Evolutionary conservation across 2,113 vertebrate genomes (phyloP).

Genomic region (Thalassarche chlororhynchos): DNA sequence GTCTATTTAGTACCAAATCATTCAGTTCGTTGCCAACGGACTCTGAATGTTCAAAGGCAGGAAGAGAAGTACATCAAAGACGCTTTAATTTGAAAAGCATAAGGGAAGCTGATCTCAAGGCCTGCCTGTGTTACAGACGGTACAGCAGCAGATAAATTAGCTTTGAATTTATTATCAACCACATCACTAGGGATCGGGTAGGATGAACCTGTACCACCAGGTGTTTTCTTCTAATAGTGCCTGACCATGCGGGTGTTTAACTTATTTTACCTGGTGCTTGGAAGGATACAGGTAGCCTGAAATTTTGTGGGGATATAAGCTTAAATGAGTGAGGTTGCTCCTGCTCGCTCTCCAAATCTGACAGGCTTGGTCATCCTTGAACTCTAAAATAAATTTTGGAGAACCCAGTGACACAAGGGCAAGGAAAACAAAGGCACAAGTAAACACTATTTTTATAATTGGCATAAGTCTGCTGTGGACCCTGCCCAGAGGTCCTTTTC

Average conservation of each 20-base stretch:
- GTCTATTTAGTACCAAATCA: slow-evolving; percentile 7
- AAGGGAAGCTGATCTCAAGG: neutral
- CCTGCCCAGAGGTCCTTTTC: neutral
- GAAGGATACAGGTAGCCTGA: neutral
- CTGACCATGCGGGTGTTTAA: neutral
- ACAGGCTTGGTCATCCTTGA: neutral
- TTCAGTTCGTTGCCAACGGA: neutral
- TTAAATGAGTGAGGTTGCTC: neutral
- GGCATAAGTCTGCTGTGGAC: neutral
- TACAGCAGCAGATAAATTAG: neutral
- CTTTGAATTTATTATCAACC: neutral
- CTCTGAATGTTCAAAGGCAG: slow-evolving; percentile 43
- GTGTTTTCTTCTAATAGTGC: neutral
- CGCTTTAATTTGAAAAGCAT: neutral
- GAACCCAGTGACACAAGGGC: neutral
- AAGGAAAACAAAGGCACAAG: neutral
- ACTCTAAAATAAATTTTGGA: neutral
- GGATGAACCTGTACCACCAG: neutral
- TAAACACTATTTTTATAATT: neutral
- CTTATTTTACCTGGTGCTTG: neutral
- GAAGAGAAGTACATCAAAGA: slow-evolving; percentile 38
- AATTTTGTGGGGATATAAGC: neutral
- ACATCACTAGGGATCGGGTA: neutral
- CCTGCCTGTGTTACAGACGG: neutral
- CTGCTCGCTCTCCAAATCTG: neutral